A percentile compares a stretch with the other conserved stretches of the same genome.
These are phyloP conservation scores for Phoeniculus purpureus DNA, from an alignment of 2,797 vertebrate species.

Conservation along the genomic window DNA sequence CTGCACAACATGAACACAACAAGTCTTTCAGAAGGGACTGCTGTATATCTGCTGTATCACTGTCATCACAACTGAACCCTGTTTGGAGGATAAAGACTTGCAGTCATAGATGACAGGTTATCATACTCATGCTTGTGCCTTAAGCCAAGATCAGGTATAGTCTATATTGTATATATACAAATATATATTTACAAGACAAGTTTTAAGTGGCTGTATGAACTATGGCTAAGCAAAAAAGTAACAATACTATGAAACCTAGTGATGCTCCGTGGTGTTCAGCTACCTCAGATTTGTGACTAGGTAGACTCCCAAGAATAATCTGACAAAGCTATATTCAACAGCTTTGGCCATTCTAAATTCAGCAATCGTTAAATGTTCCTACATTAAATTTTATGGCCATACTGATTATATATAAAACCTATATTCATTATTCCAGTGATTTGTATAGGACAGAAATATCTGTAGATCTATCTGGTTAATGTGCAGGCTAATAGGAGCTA, in stretches of 20 bases:
- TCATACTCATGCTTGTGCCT: background rate
- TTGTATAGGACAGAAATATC: constrained; percentile 7
- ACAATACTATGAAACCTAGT: background rate
- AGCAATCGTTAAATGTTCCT: background rate
- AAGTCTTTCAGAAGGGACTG: background rate
- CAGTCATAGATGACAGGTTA: background rate
- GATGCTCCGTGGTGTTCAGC: background rate
- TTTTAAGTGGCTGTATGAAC: background rate
- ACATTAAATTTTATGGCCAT: background rate
- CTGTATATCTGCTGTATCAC: background rate
- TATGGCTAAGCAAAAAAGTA: background rate
- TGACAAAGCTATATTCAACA: background rate
- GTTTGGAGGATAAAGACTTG: background rate
- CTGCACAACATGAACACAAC: background rate
- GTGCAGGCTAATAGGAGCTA: constrained; percentile 1
- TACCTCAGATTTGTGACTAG: background rate
- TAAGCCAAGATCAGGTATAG: background rate
- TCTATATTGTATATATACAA: background rate
- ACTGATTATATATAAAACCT: background rate
- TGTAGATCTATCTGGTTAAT: constrained; percentile 9
- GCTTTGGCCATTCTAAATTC: background rate
- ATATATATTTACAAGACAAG: background rate
- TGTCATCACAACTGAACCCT: background rate
- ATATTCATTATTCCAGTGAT: background rate
- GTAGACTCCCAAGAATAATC: background rate